phyloP scores from a whole-genome alignment of 2,113 vertebrate species.

The Rhinopomastus cyanomelas region DNA sequence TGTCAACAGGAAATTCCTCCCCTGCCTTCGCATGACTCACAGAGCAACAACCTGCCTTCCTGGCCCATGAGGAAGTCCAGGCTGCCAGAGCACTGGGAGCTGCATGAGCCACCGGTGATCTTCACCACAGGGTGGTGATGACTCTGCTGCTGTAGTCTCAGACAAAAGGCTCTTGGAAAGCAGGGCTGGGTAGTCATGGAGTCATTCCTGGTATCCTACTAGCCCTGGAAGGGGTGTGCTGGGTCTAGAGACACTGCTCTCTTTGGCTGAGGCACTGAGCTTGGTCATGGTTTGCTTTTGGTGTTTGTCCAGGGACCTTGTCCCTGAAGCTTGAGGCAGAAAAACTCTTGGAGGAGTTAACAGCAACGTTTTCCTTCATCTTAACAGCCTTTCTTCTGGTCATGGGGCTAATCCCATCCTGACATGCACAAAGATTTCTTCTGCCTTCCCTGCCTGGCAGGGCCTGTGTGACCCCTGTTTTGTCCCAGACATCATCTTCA shows the following conservation, averaged over 20 bases:
- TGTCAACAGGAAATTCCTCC: conserved; percentile 63
- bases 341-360: background rate
- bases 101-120: background rate
- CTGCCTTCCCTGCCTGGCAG: background rate
- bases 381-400: background rate
- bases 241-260: background rate
- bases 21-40: background rate
- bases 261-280: background rate
- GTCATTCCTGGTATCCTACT: background rate
- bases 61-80: background rate
- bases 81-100: background rate
- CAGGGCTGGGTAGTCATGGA: background rate
- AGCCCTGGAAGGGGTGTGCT: background rate
- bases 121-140: background rate
- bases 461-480: background rate
- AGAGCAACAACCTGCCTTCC: background rate
- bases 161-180: background rate
- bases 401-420: background rate
- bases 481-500: background rate
- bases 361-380: background rate
- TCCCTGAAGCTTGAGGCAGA: background rate
- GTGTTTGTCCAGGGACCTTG: background rate
- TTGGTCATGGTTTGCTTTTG: background rate
- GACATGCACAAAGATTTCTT: background rate
- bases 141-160: background rate